phyloP scores from a whole-genome alignment of 2,113 vertebrate genomes.

The Cryptomyrus ogoouensis region DNA sequence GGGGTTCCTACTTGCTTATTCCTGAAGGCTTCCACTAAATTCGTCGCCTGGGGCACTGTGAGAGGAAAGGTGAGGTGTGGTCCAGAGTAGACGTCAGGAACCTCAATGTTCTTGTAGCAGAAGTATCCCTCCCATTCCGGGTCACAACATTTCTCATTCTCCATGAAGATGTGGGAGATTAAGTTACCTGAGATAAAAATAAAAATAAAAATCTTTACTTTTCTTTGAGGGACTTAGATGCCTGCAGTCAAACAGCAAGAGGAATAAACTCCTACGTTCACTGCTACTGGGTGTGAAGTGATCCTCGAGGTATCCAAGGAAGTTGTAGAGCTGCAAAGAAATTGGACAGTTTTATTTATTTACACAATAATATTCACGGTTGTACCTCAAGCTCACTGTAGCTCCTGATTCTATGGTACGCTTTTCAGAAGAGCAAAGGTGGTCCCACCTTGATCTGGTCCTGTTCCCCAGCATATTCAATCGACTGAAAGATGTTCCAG shows the following conservation, averaged over 20 bases:
- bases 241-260: not conserved
- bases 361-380: not conserved
- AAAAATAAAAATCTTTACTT: not conserved
- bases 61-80: conserved; percentile 80
- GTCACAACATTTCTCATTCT: conserved; percentile 60
- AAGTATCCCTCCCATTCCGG: conserved; percentile 62
- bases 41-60: conserved; percentile 66
- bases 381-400: not conserved
- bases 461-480: conserved; percentile 85
- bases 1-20: conserved; percentile 74
- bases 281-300: conserved; percentile 75
- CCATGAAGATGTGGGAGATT: conserved; percentile 73
- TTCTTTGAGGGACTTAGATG: not conserved
- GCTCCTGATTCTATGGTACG: not conserved
- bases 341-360: not conserved
- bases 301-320: conserved; percentile 83
- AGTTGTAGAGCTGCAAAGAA: conserved; percentile 74
- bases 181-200: conserved; percentile 63
- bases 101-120: conserved; percentile 68
- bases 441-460: conserved; percentile 81
- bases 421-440: not conserved
- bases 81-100: conserved; percentile 69
- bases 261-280: conserved; percentile 67
- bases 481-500: conserved; percentile 93
- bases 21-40: conserved; percentile 83